phyloP scores from a whole-genome alignment of 2,113 vertebrate genomes.

The Cichladusa arquata region DNA sequence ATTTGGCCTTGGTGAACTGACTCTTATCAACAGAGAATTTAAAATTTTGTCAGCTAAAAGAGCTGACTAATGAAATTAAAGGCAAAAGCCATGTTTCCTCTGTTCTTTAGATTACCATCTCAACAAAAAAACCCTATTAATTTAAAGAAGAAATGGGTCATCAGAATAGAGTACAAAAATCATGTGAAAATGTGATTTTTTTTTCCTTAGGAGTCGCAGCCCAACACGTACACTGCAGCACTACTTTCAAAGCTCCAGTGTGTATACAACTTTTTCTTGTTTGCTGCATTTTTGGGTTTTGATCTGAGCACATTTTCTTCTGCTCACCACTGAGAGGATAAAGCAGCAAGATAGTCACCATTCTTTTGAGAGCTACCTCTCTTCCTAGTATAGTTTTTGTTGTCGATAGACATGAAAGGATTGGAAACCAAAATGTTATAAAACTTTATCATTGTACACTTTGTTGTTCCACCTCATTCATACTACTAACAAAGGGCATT shows the following conservation, averaged over 20 bases:
- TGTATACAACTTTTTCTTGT: not conserved
- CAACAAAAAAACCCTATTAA: accelerated
- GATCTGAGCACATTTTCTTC: not conserved
- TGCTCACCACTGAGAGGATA: not conserved
- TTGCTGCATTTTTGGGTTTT: not conserved
- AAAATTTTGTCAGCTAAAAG: not conserved
- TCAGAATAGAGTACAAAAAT: not conserved
- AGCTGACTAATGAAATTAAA: not conserved
- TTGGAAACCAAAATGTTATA: not conserved
- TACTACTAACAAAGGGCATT: not conserved
- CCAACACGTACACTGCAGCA: not conserved
- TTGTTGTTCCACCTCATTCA: not conserved
- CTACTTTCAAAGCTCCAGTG: not conserved
- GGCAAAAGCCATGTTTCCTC: not conserved
- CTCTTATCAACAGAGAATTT: not conserved
- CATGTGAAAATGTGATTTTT: not conserved
- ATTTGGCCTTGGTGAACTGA: not conserved
- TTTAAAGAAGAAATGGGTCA: not conserved
- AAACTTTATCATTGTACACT: not conserved
- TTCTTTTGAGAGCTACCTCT: not conserved
- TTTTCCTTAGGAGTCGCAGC: not conserved
- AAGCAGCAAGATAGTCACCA: not conserved
- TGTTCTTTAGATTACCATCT: not conserved
- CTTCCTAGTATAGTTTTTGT: not conserved
- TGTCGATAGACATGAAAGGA: not conserved